These are phyloP conservation scores for Liparis tanakae DNA, from an alignment of 2,797 vertebrate species.

Conservation along the genomic window DNA sequence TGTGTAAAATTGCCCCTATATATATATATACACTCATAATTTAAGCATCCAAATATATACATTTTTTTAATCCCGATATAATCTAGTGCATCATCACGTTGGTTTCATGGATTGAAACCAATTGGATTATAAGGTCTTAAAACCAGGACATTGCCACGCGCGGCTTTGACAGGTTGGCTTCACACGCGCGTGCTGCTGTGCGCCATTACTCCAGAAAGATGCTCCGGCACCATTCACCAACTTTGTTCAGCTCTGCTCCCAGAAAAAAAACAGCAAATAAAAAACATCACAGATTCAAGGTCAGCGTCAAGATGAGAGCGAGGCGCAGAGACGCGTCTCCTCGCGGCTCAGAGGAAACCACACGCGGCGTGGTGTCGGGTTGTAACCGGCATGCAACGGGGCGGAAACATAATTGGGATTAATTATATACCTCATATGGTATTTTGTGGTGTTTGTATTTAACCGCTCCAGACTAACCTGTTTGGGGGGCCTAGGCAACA, in stretches of 20 bases:
- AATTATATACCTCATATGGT: background rate
- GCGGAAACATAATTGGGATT: background rate
- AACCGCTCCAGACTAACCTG: background rate
- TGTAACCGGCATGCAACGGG: background rate
- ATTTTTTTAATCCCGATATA: background rate
- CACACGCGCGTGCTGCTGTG: background rate
- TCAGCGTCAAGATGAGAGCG: slow-evolving; percentile 1
- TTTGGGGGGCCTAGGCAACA: background rate
- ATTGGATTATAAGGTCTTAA: background rate
- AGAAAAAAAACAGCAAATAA: background rate
- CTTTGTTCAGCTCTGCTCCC: slow-evolving; percentile 10
- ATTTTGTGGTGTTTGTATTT: background rate
- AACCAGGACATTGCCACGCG: background rate
- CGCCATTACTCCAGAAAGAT: background rate
- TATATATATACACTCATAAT: background rate
- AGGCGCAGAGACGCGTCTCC: background rate
- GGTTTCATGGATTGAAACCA: slow-evolving; percentile 7
- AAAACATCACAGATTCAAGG: slow-evolving; percentile 6
- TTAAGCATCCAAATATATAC: background rate
- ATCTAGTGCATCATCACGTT: background rate
- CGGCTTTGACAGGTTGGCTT: background rate
- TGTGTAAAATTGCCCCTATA: background rate
- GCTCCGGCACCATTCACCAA: background rate
- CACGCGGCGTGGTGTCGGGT: background rate
- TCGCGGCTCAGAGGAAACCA: background rate